phyloP scores from a whole-genome alignment of 2,888 invertebrate genomes.

The Mesopsocus fuscifrons region DNA sequence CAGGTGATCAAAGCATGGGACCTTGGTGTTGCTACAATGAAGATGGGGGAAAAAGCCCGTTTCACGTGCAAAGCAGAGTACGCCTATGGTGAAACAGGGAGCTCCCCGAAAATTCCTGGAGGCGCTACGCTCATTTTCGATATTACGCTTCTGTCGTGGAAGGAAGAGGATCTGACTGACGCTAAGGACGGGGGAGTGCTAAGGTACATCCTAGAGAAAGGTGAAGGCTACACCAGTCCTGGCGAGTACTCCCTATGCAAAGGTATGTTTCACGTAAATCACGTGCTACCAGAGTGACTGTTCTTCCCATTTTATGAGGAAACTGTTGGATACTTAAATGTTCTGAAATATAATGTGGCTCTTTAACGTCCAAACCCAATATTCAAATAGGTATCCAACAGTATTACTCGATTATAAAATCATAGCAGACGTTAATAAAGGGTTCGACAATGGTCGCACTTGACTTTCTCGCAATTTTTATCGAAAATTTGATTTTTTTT shows the following conservation, averaged over 20 bases:
- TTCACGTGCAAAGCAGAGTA: conserved; percentile 76
- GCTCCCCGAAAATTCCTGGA: conserved; percentile 74
- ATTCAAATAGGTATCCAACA: not conserved
- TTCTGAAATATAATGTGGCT: too few species aligned
- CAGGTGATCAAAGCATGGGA: conserved; percentile 89
- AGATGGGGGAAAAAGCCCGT: conserved; percentile 64
- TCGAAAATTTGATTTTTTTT: too few species aligned
- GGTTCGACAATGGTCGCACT: too few species aligned
- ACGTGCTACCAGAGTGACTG: too few species aligned
- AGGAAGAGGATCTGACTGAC: conserved; percentile 73
- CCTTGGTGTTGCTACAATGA: conserved; percentile 85
- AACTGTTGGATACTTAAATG: too few species aligned
- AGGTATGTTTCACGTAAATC: conserved; percentile 35
- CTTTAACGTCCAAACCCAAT: too few species aligned
- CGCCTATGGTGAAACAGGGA: conserved; percentile 72
- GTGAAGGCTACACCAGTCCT: conserved; percentile 52
- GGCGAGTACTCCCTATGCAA: conserved; percentile 68
- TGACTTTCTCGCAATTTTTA: too few species aligned
- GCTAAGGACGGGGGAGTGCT: conserved; percentile 68
- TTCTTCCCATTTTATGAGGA: too few species aligned
- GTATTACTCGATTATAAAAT: conserved; percentile 19
- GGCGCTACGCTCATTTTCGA: conserved; percentile 77
- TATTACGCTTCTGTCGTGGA: conserved; percentile 43
- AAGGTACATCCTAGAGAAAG: conserved; percentile 45
- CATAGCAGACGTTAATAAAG: too few species aligned